Conservation (phyloP, 2,113 vertebrate genomes). For the Scatophagus argus region DNA sequence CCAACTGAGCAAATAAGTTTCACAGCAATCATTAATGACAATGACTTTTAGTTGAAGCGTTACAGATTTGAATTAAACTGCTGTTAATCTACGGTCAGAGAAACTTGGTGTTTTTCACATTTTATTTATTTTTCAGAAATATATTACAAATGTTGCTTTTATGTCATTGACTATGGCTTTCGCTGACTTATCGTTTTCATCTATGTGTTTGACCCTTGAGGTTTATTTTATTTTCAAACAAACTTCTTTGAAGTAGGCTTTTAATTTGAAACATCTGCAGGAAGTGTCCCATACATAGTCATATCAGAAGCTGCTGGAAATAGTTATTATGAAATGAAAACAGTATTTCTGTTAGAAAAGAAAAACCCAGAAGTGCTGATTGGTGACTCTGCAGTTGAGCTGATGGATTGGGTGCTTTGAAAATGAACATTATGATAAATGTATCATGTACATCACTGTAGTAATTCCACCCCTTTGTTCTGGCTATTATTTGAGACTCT, state of each 20-base stretch:
- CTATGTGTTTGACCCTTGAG: neutral
- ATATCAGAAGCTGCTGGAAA: neutral
- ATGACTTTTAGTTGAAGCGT: neutral
- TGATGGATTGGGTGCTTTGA: neutral
- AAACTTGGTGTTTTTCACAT: neutral
- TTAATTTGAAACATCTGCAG: slow-evolving; percentile 17
- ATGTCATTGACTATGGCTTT: no score
- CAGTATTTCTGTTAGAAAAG: neutral
- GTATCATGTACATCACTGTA: neutral
- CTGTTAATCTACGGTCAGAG: neutral
- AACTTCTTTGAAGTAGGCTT: neutral
- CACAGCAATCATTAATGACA: neutral
- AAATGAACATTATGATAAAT: slow-evolving; percentile 32
- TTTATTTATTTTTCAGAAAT: neutral
- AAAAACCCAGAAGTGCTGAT: neutral
- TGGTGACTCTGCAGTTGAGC: neutral
- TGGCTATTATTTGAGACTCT: slow-evolving; percentile 21
- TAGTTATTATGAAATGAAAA: neutral
- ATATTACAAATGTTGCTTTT: neutral
- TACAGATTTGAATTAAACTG: neutral
- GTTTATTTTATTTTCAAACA: neutral
- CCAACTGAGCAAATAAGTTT: neutral
- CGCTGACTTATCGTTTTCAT: neutral
- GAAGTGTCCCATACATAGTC: neutral
- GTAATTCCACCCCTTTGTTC: slow-evolving; percentile 35